These are phyloP conservation scores for Heliconius hewitsoni DNA, from an alignment of 1,140 invertebrate species.

Conservation along the genomic window DNA sequence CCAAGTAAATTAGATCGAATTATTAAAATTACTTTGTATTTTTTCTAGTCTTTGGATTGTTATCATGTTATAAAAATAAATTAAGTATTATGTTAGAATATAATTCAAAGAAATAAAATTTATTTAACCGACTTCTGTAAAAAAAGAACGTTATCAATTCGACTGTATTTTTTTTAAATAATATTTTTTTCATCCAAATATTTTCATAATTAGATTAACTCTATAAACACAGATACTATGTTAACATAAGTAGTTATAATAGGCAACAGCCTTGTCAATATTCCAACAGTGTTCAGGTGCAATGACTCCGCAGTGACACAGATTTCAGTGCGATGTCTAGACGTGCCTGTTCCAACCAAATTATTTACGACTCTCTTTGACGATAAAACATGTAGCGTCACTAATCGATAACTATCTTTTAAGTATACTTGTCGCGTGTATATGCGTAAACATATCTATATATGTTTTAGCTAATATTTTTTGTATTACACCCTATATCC, in stretches of 20 bases:
- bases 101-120: too few species aligned
- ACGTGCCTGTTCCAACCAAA: constrained; percentile 40
- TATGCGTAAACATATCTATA: background rate
- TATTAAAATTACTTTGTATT: too few species aligned
- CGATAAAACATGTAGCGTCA: constrained; percentile 39
- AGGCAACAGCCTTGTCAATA: constrained; percentile 42
- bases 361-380: constrained; percentile 45
- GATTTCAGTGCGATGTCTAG: constrained; percentile 61
- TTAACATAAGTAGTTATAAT: constrained; percentile 3
- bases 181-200: background rate
- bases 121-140: too few species aligned
- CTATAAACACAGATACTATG: background rate
- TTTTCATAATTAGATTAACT: background rate
- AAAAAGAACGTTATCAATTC: too few species aligned
- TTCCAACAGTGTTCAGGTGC: constrained; percentile 51
- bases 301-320: constrained; percentile 60
- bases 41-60: too few species aligned
- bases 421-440: background rate
- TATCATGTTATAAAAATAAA: too few species aligned
- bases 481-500: too few species aligned
- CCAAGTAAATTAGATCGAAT: too few species aligned
- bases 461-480: background rate
- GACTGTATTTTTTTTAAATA: too few species aligned
- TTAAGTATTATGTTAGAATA: too few species aligned
- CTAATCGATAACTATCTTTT: constrained; percentile 21